Base-by-base conservation (phyloP, 2,797 vertebrate genomes). In the Percopsis omiscomaycus region DNA sequence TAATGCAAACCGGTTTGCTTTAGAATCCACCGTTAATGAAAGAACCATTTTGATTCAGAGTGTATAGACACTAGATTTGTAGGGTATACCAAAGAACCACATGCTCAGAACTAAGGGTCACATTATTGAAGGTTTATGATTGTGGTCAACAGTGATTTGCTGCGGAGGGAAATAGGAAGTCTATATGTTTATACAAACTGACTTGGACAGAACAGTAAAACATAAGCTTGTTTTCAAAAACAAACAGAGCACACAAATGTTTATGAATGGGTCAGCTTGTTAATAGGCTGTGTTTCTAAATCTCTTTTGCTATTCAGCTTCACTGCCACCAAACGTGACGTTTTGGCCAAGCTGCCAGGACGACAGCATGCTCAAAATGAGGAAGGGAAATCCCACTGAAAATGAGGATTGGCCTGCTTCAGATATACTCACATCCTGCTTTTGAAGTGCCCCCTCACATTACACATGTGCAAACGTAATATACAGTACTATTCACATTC, bases 1-100 rank as follows among this genome's bases (percentile, higher is more conserved):
- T 75, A 44, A 67, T 2, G 30, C 30, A 32, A 32, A 32, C 37
- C 69, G 60, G 42, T 66, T 74, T 42, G 56, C 69, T 67, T 68
- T 57, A 58, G 69, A 67, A 71, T 53, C 72, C 37, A 59, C 59
- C 55, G 53, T 62, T 42, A 67, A 68, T 82, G 78, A 88, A 86
- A 82, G 71, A 63, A 66, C 58, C 52, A 45, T 64, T 82, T 83
- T 68, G 75, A 56, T 62, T 72, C 69, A 58, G 49, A 72, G 60
- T 61, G 64, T 57, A 22, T 79, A 64, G 78, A 69, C 61, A 78
- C 60, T 65, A 74, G 70, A 81, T 55, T 60, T 78, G 71, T 56
- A 27, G 64, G 58, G 70, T 73, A 60, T 81, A 55, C 49, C 73
- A 64, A 64, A 74, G 60, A 68, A 66, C 70, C 62, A 70, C 64